Base-by-base conservation (phyloP, 1,140 invertebrate genomes). In the Monomorium pharaonis region DNA sequence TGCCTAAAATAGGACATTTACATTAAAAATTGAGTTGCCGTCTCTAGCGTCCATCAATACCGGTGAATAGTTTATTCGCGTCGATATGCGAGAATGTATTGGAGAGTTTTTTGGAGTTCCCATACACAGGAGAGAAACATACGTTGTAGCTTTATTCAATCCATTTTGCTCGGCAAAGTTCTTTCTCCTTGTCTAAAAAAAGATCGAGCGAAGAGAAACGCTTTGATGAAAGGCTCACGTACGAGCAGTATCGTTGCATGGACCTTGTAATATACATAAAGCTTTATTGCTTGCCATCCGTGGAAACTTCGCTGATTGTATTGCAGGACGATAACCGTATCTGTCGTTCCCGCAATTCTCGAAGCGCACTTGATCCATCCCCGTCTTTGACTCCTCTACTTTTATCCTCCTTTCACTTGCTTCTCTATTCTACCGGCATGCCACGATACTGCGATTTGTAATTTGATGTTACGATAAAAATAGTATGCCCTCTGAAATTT, bases 281-380 rank as follows among this genome's bases (percentile, higher is more conserved):
- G 89, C 87, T 91, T 91, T 91, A 91, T 89, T 72, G 86, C 83
- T 78, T 78, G 87, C 89, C 81, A 84, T 86, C 80, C 80, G 81
- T 85, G 87, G 87, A 90, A 90, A 91, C 87, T 91, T 91, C 75
- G 89, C 88, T 90, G 90, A 91, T 91, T 90, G 90, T 91, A 91
- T 90, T 85, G 86, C 88, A 44, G 76, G 67, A 80, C 86, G 89
- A 90, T 86, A 89, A 88, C 77, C 77, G 85, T 88, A 86, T 83
- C 77, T 88, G 85, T 88, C 77, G 85, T 80, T 84, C 56, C 72
- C 33, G 58, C 87, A 87, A 87, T 88, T 88, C 81, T 78, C 72
- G 63, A 87, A 84, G 78, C 80, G 85, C 65, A 88, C 65, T 72
- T 78, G 86, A 88, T 86, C 83, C 67, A 88, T 88, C 84, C 81